phyloP scores from a whole-genome alignment of 2,888 invertebrate species.

The Candidula unifasciata region DNA sequence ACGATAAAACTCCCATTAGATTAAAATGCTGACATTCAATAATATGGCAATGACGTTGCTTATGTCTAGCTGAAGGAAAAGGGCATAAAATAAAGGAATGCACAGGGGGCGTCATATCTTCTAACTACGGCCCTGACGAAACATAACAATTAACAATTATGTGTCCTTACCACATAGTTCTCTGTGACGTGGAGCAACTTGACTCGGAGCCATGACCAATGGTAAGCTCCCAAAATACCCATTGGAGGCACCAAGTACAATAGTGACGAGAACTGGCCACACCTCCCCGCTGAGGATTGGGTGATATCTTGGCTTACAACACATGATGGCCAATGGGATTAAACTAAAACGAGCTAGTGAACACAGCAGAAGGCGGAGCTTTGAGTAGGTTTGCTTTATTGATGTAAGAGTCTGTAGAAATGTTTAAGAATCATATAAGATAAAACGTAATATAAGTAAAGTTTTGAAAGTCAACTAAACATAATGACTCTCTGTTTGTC shows the following conservation, averaged over 20 bases:
- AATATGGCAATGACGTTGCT: no score
- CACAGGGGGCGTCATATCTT: no score
- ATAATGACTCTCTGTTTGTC: no score
- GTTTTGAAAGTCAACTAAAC: not conserved
- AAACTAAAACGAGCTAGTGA: constrained; percentile 86
- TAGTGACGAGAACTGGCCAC: constrained; percentile 84
- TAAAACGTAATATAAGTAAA: no score
- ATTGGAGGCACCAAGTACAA: constrained; percentile 88
- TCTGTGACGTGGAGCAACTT: constrained; percentile 89
- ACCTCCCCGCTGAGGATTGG: constrained; percentile 85
- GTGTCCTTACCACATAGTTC: constrained; percentile 87
- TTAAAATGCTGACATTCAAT: no score
- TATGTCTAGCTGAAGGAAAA: no score
- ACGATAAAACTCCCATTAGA: no score
- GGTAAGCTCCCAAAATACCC: constrained; percentile 93
- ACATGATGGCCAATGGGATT: constrained; percentile 89
- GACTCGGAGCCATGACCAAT: constrained; percentile 92
- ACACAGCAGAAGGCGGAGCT: constrained; percentile 86
- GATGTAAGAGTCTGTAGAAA: constrained; percentile 85
- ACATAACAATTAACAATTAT: not conserved
- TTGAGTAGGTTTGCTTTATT: constrained; percentile 89
- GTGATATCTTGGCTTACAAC: constrained; percentile 85
- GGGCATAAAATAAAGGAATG: no score
- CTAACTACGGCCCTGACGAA: not conserved
- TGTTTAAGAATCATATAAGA: not conserved